Conservation (phyloP, 2,797 vertebrate genomes). For the Hemitrygon akajei region DNA sequence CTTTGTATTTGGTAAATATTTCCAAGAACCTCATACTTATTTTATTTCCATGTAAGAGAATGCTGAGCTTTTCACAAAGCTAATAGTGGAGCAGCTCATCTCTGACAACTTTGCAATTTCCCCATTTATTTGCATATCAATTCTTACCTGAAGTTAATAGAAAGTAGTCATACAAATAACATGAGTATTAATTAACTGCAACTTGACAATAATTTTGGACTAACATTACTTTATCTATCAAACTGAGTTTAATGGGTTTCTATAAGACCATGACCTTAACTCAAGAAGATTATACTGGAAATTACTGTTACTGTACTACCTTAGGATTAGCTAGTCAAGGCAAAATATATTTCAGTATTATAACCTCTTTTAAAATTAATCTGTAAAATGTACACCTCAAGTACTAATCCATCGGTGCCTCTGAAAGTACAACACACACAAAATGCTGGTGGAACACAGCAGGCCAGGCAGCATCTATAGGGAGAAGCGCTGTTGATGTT, state of each 20-base stretch:
- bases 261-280: background rate
- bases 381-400: background rate
- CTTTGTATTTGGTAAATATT: background rate
- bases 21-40: background rate
- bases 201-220: background rate
- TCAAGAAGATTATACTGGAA: background rate
- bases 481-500: too few species aligned
- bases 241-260: background rate
- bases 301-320: background rate
- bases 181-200: background rate
- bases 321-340: background rate
- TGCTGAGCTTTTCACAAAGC: background rate
- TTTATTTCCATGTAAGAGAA: background rate
- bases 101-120: background rate
- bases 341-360: background rate
- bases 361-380: background rate
- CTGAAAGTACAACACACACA: too few species aligned
- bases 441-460: too few species aligned
- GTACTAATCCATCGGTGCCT: background rate
- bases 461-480: too few species aligned
- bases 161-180: background rate
- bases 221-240: background rate
- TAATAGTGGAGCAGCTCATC: background rate
- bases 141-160: background rate
- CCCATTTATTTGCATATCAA: background rate